Base-by-base conservation (phyloP, 2,113 vertebrate species). In the Grallaria varia region DNA sequence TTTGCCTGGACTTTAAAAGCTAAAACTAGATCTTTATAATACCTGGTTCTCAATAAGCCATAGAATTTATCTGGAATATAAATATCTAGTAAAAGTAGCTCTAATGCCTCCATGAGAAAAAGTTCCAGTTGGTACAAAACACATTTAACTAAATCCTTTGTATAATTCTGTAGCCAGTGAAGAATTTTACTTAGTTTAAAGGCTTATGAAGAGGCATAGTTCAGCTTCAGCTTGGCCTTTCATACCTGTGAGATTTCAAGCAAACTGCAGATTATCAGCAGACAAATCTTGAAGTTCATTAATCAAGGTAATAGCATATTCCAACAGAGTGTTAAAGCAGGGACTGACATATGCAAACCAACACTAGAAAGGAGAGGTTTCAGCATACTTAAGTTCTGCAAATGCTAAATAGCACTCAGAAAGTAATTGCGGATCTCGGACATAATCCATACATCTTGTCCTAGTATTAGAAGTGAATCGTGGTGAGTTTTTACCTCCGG, bases 401-500 rank as follows among this genome's bases (percentile, higher is more conserved):
- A 93, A 95, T 95, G 81, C 93, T 93, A 85, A 97, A 87, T 53
- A 93, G 53, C 71, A 39, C 67, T 94, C 84, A 72, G 45, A 96
- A 96, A 55, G 74, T 93, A 87, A 93, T 93, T 96, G 67, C 12
- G 0, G 63, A 87, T 93, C 89, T 94, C 4, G 1, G 84, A 91
- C 84, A 62, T 89, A 95, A 97, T 94, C 91, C 94, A 87, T 45
- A 13, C 35, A 50, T 79, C 89, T 91, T 93, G 44, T 89, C 85
- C 74, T 50, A 63, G 74, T 44, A 69, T 80, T 89, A 84, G 78
- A 73, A 87, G 40, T 42, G 62, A 95, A 76, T 80, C 88, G 45
- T 73, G 35, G 67, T 62, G 45, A 83, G 45, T 67, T 77, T 95
- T 95, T 71, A 82, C 83, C 71, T 89, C n/a, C 60, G 71, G 55